Evolutionary conservation across 2,888 invertebrate genomes (phyloP).

Genomic region (Cotesia congregata): DNA sequence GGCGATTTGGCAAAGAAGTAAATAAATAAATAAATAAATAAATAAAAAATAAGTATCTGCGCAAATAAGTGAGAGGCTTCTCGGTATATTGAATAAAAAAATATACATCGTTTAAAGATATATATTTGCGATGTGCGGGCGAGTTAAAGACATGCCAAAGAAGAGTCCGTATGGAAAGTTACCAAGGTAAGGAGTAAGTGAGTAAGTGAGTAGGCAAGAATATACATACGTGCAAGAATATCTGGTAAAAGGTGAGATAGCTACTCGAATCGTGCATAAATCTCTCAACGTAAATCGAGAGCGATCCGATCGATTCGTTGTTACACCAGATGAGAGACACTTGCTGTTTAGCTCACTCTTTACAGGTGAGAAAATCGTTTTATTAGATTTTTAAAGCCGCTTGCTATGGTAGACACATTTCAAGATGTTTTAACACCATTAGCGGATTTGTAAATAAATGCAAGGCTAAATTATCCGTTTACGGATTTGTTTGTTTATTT

Average conservation of each 20-base stretch:
- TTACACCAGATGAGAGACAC: constrained; percentile 48
- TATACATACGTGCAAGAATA: neutral
- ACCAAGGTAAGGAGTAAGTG: constrained; percentile 30
- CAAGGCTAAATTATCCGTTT: neutral
- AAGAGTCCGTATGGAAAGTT: constrained; percentile 37
- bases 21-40: constrained; percentile 1
- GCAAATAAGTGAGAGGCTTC: neutral
- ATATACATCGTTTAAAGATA: constrained; percentile 6
- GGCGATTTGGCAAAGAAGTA: constrained; percentile 44
- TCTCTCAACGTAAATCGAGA: constrained; percentile 57
- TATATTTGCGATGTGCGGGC: constrained; percentile 38
- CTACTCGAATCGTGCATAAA: constrained; percentile 57
- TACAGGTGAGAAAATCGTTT: neutral
- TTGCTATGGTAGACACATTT: neutral
- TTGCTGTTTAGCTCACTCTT: neutral
- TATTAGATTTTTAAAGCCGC: neutral
- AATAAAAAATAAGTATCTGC: neutral
- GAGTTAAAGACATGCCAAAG: constrained; percentile 37
- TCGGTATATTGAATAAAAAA: constrained; percentile 7
- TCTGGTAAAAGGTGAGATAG: constrained; percentile 33
- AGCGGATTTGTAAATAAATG: neutral
- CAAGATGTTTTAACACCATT: neutral
- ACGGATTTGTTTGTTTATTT: neutral
- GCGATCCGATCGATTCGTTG: constrained; percentile 60
- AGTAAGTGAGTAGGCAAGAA: constrained; percentile 11